These are phyloP conservation scores for Anhinga rufa DNA, from an alignment of 2,113 vertebrate genomes.

Conservation along the genomic window DNA sequence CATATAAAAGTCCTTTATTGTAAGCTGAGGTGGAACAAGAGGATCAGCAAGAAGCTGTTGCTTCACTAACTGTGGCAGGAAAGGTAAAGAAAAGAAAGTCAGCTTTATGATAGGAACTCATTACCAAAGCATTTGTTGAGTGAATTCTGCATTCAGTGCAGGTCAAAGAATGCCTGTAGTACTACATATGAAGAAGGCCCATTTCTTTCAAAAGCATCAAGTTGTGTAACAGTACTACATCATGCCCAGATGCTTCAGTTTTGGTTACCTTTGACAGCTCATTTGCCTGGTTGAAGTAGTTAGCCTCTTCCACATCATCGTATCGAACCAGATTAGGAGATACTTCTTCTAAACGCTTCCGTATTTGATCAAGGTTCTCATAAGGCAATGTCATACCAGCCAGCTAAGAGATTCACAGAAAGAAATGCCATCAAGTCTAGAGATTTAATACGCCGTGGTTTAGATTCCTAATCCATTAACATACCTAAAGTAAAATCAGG, in stretches of 20 bases:
- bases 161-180: neutral
- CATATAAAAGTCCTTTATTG: constrained; percentile 98
- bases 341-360: constrained; percentile 86
- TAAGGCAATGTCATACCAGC: constrained; percentile 90
- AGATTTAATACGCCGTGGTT: neutral
- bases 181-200: neutral
- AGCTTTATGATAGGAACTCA: neutral
- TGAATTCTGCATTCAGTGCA: neutral
- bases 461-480: neutral
- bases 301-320: constrained; percentile 90
- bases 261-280: constrained; percentile 87
- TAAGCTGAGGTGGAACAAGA: constrained; percentile 89
- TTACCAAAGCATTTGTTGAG: neutral
- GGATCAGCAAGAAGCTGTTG: constrained; percentile 87
- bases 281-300: constrained; percentile 93
- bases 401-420: constrained; percentile 72
- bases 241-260: neutral
- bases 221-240: neutral
- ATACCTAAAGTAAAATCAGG: neutral
- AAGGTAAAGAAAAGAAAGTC: neutral
- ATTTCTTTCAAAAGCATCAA: neutral
- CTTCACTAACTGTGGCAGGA: constrained; percentile 77
- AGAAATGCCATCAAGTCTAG: neutral
- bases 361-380: constrained; percentile 83
- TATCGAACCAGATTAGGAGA: constrained; percentile 93